A percentile compares a stretch with the other conserved stretches of the same genome.
These are phyloP conservation scores for Scelioninae gen. 1 DNA, from an alignment of 2,888 invertebrate species.

Conservation along the genomic window DNA sequence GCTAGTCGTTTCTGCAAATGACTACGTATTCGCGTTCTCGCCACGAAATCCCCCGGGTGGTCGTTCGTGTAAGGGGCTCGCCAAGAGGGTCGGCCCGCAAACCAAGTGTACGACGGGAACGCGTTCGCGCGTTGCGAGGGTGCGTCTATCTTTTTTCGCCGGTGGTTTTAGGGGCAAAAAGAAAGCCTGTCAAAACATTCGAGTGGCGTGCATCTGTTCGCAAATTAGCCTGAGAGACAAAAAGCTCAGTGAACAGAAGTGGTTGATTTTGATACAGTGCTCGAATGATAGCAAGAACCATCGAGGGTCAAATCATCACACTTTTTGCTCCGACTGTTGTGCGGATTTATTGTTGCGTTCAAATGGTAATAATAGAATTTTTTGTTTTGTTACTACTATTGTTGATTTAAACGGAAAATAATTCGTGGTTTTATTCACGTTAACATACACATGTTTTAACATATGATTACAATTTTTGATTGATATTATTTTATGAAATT, in stretches of 20 bases:
- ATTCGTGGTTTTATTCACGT: too few relatives aligned
- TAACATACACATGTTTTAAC: too few relatives aligned
- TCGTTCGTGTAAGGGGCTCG: conserved; percentile 26
- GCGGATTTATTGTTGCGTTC: conserved; percentile 13
- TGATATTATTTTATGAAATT: too few relatives aligned
- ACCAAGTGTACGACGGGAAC: conserved; percentile 25
- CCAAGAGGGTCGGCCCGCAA: conserved; percentile 16
- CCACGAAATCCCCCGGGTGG: conserved; percentile 49
- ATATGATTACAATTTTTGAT: too few relatives aligned
- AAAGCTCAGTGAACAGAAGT: conserved; percentile 45
- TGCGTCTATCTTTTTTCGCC: conserved; percentile 56
- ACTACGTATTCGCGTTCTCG: conserved; percentile 56
- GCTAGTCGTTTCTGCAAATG: conserved; percentile 69
- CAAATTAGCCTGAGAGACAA: conserved; percentile 58
- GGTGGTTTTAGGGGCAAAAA: conserved; percentile 47
- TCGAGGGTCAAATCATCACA: conserved; percentile 36
- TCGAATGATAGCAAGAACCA: conserved; percentile 46
- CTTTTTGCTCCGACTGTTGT: conserved; percentile 36
- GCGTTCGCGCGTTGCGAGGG: conserved; percentile 38
- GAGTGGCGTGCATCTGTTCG: conserved; percentile 62
- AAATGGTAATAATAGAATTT: too few relatives aligned
- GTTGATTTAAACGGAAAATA: too few relatives aligned
- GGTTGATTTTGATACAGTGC: conserved; percentile 58
- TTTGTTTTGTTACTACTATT: too few relatives aligned
- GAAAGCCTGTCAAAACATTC: conserved; percentile 66